Evolutionary conservation across 2,113 vertebrate genomes (phyloP), one percentile per base, ranked within the genome.

Genomic region (Saguinus imperator): DNA sequence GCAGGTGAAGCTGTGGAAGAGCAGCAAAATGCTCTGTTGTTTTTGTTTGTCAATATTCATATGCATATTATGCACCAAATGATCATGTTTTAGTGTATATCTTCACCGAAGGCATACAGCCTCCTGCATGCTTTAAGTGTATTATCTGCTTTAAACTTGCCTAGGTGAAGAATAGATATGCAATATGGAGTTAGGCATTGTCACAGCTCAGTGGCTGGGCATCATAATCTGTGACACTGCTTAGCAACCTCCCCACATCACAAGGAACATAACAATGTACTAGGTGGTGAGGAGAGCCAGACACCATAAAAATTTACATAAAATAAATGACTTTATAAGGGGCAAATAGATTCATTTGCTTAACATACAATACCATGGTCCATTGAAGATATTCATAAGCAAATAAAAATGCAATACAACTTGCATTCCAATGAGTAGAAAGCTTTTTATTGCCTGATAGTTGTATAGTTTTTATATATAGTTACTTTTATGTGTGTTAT

Each of bases 331-430:
- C 43, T 76, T 94, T 70, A 64, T 72, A 96, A 84, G 80, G 14
- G 43, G 3, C 21, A 96, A 85, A 92, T 91, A 75, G 68, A 88
- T 82, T 87, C 50, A 72, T 80, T 57, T 92, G 10, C 9, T 89
- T 95, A 94, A 95, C 85, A 87, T 58, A 57, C 52, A 83, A 75
- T 70, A 66, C 14, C 73, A 9, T 93, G 72, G n/a, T 83, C n/a
- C 43, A 88, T 75, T 91, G 94, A 82, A 82, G 40, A 57, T 86
- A 95, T 94, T 80, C n/a, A 79, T 75, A 95, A 94, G 20, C 13
- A n/a, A 95, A 88, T n/a, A n/a, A 95, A 95, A 95, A 96, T 90
- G 25, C 21, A 95, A 45, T 81, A 50, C 35, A 52, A 64, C 18
- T 58, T 92, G 25, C 80, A 95, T 89, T 57, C 82, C 72, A 13